A percentile compares a stretch with the other conserved stretches of the same genome.
These are phyloP conservation scores for Emydoidea blandingii DNA, from an alignment of 2,797 vertebrate genomes.

Conservation along the genomic window DNA sequence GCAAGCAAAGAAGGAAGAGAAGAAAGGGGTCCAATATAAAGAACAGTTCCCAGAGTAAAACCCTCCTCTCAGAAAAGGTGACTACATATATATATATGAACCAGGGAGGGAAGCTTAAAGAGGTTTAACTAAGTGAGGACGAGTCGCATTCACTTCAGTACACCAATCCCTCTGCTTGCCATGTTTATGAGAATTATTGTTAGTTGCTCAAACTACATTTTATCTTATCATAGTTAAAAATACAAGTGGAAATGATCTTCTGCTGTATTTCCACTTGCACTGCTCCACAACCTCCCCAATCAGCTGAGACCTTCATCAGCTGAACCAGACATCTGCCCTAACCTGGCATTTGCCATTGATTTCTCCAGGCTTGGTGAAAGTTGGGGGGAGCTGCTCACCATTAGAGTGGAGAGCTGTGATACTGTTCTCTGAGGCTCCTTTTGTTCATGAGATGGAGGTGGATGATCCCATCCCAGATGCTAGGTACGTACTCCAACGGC, in stretches of 20 bases:
- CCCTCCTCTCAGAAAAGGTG: background rate
- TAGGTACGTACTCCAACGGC: background rate
- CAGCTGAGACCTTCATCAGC: background rate
- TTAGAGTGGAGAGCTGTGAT: background rate
- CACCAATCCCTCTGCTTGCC: background rate
- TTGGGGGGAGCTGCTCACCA: background rate
- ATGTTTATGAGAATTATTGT: background rate
- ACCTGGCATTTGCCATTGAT: background rate
- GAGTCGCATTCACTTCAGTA: background rate
- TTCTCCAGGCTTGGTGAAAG: background rate
- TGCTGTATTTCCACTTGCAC: background rate
- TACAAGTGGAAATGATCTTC: background rate
- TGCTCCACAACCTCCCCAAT: background rate
- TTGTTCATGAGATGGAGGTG: background rate
- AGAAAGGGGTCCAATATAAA: constrained; percentile 55
- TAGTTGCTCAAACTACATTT: background rate
- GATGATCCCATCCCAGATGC: background rate
- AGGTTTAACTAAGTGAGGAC: constrained; percentile 44
- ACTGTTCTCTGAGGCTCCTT: background rate
- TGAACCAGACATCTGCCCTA: background rate
- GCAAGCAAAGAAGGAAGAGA: constrained; percentile 52
- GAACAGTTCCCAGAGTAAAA: constrained; percentile 41
- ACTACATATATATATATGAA: background rate
- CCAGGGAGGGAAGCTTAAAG: constrained; percentile 32
- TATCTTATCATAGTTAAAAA: background rate